Base-by-base conservation (phyloP, 2,113 vertebrate species). In the Leptocoma aspasia region DNA sequence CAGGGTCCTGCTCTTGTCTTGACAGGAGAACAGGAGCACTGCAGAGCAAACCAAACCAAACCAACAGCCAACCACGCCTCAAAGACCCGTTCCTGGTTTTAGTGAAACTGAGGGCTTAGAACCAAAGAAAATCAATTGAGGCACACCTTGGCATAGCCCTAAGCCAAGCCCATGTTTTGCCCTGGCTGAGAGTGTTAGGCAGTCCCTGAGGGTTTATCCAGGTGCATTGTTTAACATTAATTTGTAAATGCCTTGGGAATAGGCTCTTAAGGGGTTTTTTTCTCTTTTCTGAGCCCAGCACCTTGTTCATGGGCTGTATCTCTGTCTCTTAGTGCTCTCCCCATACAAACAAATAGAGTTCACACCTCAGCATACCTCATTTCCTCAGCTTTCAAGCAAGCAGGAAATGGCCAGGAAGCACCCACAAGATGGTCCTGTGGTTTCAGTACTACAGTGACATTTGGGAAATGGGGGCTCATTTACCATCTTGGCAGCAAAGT, bases 321-420 rank as follows among this genome's bases (percentile, higher is more conserved):
- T 73, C 39, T 90, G 90, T 64, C 5, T 80, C 82, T 47, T 61
- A 65, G 90, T 35, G 68, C 75, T 88, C 54, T 82, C 85, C 66
- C 63, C 63, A 69, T 6, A 82, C 78, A 94, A 92, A 96, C 54
- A 92, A 79, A 71, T 1, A 33, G 35, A 42, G 45, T 63, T 96
- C 79, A 90, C 90, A 92, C 94, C 75, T 91, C 82, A 57, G 33
- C 75, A 50, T 45, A 82, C 73, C 63, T 93, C 82, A 65, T 85
- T 95, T 94, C 88, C 85, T 92, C 66, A 53, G 88, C 85, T 76
- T 87, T 76, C 82, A 92, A 85, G 70, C 7, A 20, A 94, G 64
- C 88, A 94, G 89, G 77, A 90, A 89, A 60, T 21, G 57, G 49
- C 41, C 85, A 90, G 70, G 75, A 88, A 92, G 71, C 11, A 1